A percentile compares a stretch with the other conserved stretches of the same genome.
Evolutionary conservation across 2,797 vertebrate genomes (phyloP).

Genomic region (Coccyzus lansbergi): DNA sequence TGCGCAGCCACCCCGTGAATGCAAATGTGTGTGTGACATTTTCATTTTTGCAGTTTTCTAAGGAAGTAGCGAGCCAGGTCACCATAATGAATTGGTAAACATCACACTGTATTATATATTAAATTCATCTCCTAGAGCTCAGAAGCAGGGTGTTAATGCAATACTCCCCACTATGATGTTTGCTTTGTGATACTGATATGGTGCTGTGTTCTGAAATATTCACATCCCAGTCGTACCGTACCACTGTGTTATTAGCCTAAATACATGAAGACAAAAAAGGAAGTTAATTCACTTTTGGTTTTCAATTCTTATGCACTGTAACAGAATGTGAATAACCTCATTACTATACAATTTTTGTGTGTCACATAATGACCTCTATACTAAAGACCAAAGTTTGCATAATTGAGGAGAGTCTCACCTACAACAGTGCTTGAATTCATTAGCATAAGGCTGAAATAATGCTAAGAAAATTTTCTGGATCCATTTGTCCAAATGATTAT

Average conservation of each 20-base stretch:
- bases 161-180: conserved; percentile 42
- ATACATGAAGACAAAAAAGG: conserved; percentile 52
- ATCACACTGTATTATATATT: conserved; percentile 6
- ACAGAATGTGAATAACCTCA: conserved; percentile 76
- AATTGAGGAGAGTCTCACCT: conserved; percentile 68
- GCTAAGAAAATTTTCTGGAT: conserved; percentile 66
- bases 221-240: not conserved
- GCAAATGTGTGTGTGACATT: conserved; percentile 64
- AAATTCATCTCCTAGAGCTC: conserved; percentile 52
- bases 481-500: conserved; percentile 61
- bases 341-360: conserved; percentile 69
- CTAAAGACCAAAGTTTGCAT: conserved; percentile 70
- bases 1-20: conserved; percentile 55
- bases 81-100: conserved; percentile 63
- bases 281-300: conserved; percentile 69
- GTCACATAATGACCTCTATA: conserved; percentile 74
- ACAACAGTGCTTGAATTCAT: conserved; percentile 39
- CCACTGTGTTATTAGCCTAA: conserved; percentile 42
- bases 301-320: conserved; percentile 68
- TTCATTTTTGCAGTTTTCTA: conserved; percentile 59
- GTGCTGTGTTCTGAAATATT: conserved; percentile 40
- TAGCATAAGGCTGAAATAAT: conserved; percentile 52
- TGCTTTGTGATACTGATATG: conserved; percentile 34
- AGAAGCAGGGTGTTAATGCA: conserved; percentile 19
- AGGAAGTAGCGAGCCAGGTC: conserved; percentile 52